Conservation (phyloP, 2,113 vertebrate genomes). For the Columbina picui region DNA sequence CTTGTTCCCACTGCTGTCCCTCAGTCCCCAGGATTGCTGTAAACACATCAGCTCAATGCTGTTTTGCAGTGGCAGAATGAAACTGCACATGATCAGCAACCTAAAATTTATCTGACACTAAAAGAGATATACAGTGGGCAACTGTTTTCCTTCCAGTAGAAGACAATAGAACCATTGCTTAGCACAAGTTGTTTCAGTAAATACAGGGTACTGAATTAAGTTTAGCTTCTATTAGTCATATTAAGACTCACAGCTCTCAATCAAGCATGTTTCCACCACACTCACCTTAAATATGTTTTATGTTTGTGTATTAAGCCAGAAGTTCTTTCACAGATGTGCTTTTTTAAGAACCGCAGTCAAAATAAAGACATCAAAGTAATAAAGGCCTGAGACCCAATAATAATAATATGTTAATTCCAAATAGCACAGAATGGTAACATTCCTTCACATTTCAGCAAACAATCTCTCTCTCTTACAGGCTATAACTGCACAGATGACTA, state of each 20-base stretch:
- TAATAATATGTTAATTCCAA: slow-evolving; percentile 65
- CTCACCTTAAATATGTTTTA: slow-evolving; percentile 50
- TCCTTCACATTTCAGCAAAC: slow-evolving; percentile 54
- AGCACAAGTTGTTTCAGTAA: slow-evolving; percentile 31
- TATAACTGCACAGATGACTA: slow-evolving; percentile 46
- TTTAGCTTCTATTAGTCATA: slow-evolving; percentile 38
- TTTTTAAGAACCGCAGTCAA: slow-evolving; percentile 51
- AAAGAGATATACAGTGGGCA: background rate
- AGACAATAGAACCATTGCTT: background rate
- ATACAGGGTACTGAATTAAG: background rate
- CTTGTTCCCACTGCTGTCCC: background rate
- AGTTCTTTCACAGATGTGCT: slow-evolving; percentile 50
- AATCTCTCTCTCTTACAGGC: slow-evolving; percentile 34
- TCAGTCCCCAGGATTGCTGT: background rate
- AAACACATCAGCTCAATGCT: background rate
- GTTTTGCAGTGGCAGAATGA: background rate
- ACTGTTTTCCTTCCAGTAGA: slow-evolving; percentile 15
- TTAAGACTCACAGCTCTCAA: slow-evolving; percentile 43
- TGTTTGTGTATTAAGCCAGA: slow-evolving; percentile 38
- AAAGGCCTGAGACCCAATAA: slow-evolving; percentile 47
- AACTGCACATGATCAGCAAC: background rate
- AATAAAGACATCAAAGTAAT: slow-evolving; percentile 54
- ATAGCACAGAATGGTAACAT: slow-evolving; percentile 54
- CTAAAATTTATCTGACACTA: background rate
- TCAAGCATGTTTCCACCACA: slow-evolving; percentile 18